Evolutionary conservation across 1,140 invertebrate genomes (phyloP).

Genomic region (Drosophila albomicans): DNA sequence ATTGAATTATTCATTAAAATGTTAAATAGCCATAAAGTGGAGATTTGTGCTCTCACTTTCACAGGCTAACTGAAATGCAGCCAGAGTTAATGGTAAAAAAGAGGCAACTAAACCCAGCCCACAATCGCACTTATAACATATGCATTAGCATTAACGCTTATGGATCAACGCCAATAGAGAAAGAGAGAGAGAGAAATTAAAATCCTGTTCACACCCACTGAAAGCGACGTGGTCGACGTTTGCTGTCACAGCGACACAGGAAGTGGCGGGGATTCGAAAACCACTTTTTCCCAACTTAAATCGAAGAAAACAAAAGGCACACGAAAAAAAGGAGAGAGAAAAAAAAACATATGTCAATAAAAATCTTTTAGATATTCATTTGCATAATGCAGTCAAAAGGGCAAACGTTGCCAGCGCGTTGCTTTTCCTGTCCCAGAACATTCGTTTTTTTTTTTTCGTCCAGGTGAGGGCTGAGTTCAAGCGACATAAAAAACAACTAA

Average conservation of each 20-base stretch:
- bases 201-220: conserved; percentile 78
- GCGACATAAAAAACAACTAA: conserved; percentile 55
- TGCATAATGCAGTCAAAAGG: conserved; percentile 83
- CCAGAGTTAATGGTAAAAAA: conserved; percentile 10
- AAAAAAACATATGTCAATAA: conserved; percentile 81
- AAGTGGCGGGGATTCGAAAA: conserved; percentile 47
- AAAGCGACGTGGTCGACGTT: conserved; percentile 36
- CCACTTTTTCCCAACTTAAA: conserved; percentile 18
- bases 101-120: background rate
- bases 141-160: conserved; percentile 43
- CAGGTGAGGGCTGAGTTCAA: conserved; percentile 45
- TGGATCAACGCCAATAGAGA: conserved; percentile 24
- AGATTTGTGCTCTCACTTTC: conserved; percentile 75
- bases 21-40: conserved; percentile 67
- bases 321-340: conserved; percentile 16
- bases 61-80: conserved; percentile 15
- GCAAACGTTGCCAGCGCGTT: conserved; percentile 54
- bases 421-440: conserved; percentile 48
- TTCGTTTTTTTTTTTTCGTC: background rate
- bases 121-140: background rate
- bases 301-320: conserved; percentile 18
- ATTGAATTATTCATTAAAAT: conserved; percentile 69
- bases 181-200: conserved; percentile 64
- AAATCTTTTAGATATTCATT: conserved; percentile 73
- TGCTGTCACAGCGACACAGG: conserved; percentile 65